These are phyloP conservation scores for Suricata suricatta DNA, from an alignment of 2,113 vertebrate genomes.

Conservation along the genomic window DNA sequence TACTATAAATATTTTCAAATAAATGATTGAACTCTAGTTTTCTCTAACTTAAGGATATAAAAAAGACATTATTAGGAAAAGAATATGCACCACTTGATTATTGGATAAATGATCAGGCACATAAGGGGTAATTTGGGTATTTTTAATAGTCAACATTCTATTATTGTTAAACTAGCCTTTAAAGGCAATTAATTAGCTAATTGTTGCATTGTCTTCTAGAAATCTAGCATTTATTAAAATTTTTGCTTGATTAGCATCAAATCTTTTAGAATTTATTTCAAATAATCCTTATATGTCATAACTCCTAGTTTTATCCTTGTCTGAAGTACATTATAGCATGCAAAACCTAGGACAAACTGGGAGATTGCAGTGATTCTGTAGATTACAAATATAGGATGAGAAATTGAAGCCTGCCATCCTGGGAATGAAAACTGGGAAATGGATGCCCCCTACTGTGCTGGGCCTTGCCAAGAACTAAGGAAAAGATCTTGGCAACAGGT, in stretches of 20 bases:
- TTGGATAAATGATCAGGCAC: neutral
- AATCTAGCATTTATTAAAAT: neutral
- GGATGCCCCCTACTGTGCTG: neutral
- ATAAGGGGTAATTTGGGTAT: neutral
- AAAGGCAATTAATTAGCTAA: neutral
- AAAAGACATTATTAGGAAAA: conserved; percentile 13
- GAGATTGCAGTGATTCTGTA: neutral
- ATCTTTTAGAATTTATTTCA: neutral
- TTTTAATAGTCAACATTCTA: neutral
- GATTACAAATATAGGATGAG: neutral
- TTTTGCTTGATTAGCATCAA: neutral
- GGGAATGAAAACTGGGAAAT: neutral
- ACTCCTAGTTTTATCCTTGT: neutral
- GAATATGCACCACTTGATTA: neutral
- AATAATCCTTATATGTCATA: neutral
- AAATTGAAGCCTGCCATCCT: neutral
- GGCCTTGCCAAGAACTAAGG: neutral
- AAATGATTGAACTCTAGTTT: neutral
- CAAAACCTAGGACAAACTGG: neutral
- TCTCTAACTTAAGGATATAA: conserved; percentile 7
- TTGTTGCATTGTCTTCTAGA: neutral
- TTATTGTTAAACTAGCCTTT: neutral
- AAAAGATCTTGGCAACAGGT: neutral
- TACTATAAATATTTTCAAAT: conserved; percentile 32
- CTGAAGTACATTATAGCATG: neutral